Conservation (phyloP, 2,888 invertebrate species). For the Myopa tessellatipennis region DNA sequence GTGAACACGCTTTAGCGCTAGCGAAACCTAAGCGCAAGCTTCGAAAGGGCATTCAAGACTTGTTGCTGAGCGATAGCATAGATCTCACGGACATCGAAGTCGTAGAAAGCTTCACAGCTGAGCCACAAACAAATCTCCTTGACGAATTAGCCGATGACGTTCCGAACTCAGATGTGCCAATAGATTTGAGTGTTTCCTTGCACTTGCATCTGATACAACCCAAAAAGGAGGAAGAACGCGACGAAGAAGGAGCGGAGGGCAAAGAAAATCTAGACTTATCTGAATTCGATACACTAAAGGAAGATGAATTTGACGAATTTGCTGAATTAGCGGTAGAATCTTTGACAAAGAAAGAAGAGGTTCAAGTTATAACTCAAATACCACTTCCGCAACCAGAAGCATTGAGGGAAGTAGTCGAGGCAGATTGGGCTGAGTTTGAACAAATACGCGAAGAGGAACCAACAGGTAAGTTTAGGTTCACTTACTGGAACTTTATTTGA, state of each 20-base stretch:
- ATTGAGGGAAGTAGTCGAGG: constrained; percentile 68
- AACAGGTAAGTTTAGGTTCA: constrained; percentile 46
- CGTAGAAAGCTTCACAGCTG: constrained; percentile 56
- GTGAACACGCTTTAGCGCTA: constrained; percentile 74
- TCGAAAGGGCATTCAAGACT: constrained; percentile 75
- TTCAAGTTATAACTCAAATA: constrained; percentile 64
- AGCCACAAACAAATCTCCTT: constrained; percentile 74
- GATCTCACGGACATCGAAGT: constrained; percentile 67
- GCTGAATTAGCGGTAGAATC: constrained; percentile 83
- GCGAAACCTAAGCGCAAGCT: constrained; percentile 69
- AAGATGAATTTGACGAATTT: constrained; percentile 80
- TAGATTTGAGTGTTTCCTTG: constrained; percentile 77
- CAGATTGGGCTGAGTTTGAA: constrained; percentile 78
- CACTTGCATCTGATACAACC: constrained; percentile 71
- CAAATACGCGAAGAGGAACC: constrained; percentile 68
- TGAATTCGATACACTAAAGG: constrained; percentile 73
- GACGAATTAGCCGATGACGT: constrained; percentile 80
- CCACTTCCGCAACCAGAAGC: constrained; percentile 68
- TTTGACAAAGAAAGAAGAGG: constrained; percentile 72
- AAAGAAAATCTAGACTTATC: constrained; percentile 64
- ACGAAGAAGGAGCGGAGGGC: constrained; percentile 49
- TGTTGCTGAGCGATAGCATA: constrained; percentile 75
- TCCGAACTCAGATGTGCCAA: constrained; percentile 72
- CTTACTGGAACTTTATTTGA: not conserved
- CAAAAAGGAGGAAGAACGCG: constrained; percentile 59